phyloP scores from a whole-genome alignment of 2,113 vertebrate species.

The Channa maculata region DNA sequence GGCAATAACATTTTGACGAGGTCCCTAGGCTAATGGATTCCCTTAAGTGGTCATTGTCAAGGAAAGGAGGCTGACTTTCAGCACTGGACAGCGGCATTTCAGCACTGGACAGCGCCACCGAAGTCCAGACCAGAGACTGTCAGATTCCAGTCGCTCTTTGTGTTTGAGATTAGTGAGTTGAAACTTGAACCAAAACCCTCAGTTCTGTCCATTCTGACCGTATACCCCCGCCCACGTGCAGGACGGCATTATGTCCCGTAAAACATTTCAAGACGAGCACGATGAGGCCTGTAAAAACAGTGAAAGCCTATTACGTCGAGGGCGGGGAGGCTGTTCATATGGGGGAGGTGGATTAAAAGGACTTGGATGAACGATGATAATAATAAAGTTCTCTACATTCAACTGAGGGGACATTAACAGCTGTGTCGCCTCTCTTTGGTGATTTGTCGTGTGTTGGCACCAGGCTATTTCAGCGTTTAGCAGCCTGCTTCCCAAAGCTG shows the following conservation, averaged over 20 bases:
- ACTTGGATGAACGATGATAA: neutral
- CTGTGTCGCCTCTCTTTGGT: neutral
- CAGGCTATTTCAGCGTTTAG: constrained; percentile 7
- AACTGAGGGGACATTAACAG: neutral
- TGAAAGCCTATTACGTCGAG: constrained; percentile 28
- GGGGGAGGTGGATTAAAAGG: constrained; percentile 2
- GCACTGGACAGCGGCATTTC: constrained; percentile 74
- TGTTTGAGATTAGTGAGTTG: constrained; percentile 16
- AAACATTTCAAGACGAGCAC: constrained; percentile 9
- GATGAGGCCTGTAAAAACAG: constrained; percentile 22
- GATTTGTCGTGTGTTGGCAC: constrained; percentile 21
- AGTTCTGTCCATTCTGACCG: neutral
- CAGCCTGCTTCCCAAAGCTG: neutral
- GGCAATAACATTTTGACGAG: too few relatives aligned
- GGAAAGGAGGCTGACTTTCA: constrained; percentile 51
- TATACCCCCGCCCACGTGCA: neutral
- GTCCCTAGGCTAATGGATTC: neutral
- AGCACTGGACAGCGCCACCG: constrained; percentile 75
- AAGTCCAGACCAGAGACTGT: constrained; percentile 9
- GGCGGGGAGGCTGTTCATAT: constrained; percentile 50
- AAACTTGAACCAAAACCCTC: neutral
- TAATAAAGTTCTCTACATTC: neutral
- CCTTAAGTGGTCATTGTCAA: constrained; percentile 8
- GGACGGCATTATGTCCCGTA: constrained; percentile 6
- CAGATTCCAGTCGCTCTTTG: constrained; percentile 14